Evolutionary conservation across 1,140 invertebrate genomes (phyloP).

Genomic region (Pseudoatta argentina): DNA sequence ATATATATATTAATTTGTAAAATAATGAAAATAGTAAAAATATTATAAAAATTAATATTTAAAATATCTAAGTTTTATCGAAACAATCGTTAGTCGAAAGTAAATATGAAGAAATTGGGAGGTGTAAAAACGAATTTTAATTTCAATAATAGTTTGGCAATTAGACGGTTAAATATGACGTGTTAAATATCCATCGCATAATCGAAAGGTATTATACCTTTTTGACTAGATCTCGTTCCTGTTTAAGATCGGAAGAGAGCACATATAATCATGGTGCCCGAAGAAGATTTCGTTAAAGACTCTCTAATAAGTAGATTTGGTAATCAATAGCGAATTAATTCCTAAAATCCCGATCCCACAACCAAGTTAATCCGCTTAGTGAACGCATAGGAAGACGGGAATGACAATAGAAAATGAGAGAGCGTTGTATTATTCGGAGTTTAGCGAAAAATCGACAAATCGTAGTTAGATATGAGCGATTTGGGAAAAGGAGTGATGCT

Average conservation of each 20-base stretch:
- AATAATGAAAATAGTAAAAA: not conserved
- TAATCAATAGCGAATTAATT: constrained; percentile 66
- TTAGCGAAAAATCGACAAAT: constrained; percentile 19
- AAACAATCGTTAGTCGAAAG: not conserved
- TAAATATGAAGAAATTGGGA: constrained; percentile 3
- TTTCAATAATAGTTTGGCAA: not conserved
- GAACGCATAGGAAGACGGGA: constrained; percentile 60
- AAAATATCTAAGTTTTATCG: not conserved
- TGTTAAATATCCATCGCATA: not conserved
- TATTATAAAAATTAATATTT: not conserved
- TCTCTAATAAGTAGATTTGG: constrained; percentile 34
- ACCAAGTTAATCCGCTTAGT: constrained; percentile 66
- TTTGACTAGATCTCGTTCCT: constrained; percentile 7
- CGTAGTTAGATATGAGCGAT: not conserved
- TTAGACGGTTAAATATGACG: constrained; percentile 25
- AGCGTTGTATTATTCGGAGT: constrained; percentile 54
- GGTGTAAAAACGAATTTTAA: constrained; percentile 2
- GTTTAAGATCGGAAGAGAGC: constrained; percentile 29
- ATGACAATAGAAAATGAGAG: constrained; percentile 62
- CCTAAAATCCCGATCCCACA: constrained; percentile 58
- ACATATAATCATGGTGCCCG: not conserved
- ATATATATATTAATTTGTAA: not conserved
- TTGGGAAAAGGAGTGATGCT: not conserved
- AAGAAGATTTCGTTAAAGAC: constrained; percentile 11
- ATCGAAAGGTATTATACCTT: not conserved